These are phyloP conservation scores for Acronicta psi DNA, from an alignment of 2,888 invertebrate genomes.

Conservation along the genomic window DNA sequence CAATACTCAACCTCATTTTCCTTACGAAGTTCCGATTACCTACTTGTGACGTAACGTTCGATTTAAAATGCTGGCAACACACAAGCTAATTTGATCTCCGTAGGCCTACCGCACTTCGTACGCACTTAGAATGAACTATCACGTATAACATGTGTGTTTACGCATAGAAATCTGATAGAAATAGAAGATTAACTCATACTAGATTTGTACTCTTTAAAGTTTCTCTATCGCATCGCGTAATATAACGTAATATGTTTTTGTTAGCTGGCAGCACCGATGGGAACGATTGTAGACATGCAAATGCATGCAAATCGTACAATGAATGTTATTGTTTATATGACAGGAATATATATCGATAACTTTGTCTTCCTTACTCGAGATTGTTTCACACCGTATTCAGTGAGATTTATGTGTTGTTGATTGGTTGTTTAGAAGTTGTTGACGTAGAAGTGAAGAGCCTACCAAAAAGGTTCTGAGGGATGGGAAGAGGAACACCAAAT, in stretches of 20 bases:
- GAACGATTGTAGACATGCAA: constrained; percentile 46
- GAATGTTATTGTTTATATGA: constrained; percentile 33
- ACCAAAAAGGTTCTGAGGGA: too few species aligned
- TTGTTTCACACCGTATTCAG: constrained; percentile 23
- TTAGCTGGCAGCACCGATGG: constrained; percentile 33
- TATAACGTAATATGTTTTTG: constrained; percentile 45
- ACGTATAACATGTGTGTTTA: constrained; percentile 38
- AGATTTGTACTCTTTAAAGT: constrained; percentile 40
- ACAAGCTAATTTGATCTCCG: constrained; percentile 54
- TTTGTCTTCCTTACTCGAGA: constrained; percentile 2
- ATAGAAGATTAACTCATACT: constrained; percentile 41
- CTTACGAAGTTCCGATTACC: constrained; percentile 34
- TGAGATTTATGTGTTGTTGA: constrained; percentile 13
- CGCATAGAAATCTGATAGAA: constrained; percentile 53
- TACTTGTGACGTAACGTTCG: constrained; percentile 34
- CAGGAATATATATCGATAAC: constrained; percentile 22
- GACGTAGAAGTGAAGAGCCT: too few species aligned
- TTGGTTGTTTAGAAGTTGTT: neutral
- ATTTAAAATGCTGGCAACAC: constrained; percentile 46
- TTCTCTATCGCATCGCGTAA: constrained; percentile 47
- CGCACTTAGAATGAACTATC: constrained; percentile 46
- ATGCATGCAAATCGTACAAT: constrained; percentile 33
- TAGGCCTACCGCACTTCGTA: constrained; percentile 42
- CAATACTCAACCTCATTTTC: constrained; percentile 17
- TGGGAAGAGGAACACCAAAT: too few species aligned